Percentiles rank a stretch among this genome's conserved stretches.
Evolutionary conservation across 2,113 vertebrate species (phyloP).

Genomic region (Cyanoliseus patagonus): DNA sequence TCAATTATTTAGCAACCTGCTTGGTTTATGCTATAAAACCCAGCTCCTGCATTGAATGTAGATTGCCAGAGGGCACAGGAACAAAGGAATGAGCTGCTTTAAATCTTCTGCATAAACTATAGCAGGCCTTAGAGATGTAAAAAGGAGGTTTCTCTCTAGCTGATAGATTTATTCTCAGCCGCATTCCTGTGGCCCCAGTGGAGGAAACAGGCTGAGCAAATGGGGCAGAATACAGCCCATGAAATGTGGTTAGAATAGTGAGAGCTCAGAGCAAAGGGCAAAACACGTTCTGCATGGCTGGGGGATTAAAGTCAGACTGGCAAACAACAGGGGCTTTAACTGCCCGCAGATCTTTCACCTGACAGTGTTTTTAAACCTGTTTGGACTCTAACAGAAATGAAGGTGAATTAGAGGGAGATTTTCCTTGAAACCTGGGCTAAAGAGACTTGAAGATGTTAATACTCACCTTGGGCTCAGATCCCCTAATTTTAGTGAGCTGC

Average conservation of each 20-base stretch:
- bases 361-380: not conserved
- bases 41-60: not conserved
- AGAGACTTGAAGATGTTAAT: not conserved
- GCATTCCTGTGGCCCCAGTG: not conserved
- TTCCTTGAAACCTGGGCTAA: not conserved
- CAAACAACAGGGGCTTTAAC: not conserved
- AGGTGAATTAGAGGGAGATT: not conserved
- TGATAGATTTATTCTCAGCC: constrained; percentile 10
- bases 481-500: not conserved
- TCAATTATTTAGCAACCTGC: constrained; percentile 46
- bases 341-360: not conserved
- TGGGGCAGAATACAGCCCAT: not conserved
- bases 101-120: not conserved
- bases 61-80: constrained; percentile 9
- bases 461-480: not conserved
- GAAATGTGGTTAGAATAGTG: not conserved
- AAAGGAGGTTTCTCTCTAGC: not conserved
- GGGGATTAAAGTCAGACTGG: not conserved
- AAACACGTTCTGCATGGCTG: not conserved
- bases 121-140: not conserved
- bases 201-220: not conserved
- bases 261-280: not conserved
- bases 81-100: not conserved
- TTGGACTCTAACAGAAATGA: not conserved
- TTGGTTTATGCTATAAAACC: constrained; percentile 44